Percentiles rank a stretch among this genome's conserved stretches.
phyloP scores from a whole-genome alignment of 2,888 invertebrate species.

The Agelastica alni region DNA sequence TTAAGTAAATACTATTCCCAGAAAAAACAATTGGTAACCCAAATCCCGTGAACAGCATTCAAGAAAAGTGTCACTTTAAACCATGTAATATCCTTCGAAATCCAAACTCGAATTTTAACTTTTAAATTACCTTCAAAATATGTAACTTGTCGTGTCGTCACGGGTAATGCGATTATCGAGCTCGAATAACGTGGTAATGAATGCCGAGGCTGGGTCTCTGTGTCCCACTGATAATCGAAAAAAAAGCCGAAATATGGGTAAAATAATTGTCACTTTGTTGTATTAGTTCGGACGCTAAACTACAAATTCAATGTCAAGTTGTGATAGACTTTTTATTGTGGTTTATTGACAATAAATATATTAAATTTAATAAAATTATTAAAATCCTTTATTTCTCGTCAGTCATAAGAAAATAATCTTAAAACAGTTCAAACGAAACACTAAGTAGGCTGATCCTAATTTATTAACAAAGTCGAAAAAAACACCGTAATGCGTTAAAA shows the following conservation, averaged over 20 bases:
- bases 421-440: too few species aligned
- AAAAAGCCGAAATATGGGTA: neutral
- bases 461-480: too few species aligned
- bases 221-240: neutral
- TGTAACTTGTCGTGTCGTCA: neutral
- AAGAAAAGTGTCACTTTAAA: neutral
- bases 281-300: neutral
- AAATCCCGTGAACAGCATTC: neutral
- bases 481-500: too few species aligned
- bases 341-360: too few species aligned
- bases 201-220: neutral
- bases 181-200: neutral
- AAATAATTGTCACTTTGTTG: neutral
- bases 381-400: neutral
- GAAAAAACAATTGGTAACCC: neutral
- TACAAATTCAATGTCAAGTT: too few species aligned
- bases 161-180: conserved; percentile 1
- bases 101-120: neutral
- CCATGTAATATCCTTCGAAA: neutral
- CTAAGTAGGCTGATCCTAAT: too few species aligned
- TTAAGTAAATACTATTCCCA: neutral
- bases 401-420: too few species aligned
- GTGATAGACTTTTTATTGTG: too few species aligned
- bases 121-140: neutral
- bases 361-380: neutral